Evolutionary conservation across 2,113 vertebrate species (phyloP).

Genomic region (Phalacrocorax pelagicus): DNA sequence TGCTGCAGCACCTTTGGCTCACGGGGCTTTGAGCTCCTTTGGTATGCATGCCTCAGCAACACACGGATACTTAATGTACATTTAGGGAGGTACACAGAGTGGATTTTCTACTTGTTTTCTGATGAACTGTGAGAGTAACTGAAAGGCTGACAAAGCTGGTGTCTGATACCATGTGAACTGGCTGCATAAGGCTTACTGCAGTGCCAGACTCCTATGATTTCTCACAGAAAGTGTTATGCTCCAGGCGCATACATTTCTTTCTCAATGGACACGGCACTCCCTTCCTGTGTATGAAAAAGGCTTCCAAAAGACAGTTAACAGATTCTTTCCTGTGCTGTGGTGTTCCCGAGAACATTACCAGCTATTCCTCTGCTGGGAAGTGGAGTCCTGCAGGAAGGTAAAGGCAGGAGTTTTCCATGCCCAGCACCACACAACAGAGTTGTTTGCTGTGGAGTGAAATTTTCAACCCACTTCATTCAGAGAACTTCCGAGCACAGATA

Average conservation of each 20-base stretch:
- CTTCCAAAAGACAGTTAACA: conserved; percentile 54
- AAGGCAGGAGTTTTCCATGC: neutral
- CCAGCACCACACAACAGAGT: neutral
- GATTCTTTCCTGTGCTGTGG: conserved; percentile 48
- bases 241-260: neutral
- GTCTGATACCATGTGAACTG: neutral
- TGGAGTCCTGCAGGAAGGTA: neutral
- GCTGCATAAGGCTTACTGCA: neutral
- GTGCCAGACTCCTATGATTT: neutral
- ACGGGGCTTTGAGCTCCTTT: neutral
- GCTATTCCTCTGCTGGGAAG: neutral
- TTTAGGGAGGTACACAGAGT: neutral
- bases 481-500: neutral
- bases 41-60: neutral
- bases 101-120: neutral
- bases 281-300: conserved; percentile 51
- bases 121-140: neutral
- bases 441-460: neutral
- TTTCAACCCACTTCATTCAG: neutral
- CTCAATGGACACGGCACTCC: conserved; percentile 37
- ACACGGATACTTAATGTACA: rapidly evolving
- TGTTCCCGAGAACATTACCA: neutral
- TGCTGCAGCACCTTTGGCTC: neutral
- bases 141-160: neutral
- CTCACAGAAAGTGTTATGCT: neutral